Conservation (phyloP, 2,113 vertebrate genomes). For the Spea bombifrons region DNA sequence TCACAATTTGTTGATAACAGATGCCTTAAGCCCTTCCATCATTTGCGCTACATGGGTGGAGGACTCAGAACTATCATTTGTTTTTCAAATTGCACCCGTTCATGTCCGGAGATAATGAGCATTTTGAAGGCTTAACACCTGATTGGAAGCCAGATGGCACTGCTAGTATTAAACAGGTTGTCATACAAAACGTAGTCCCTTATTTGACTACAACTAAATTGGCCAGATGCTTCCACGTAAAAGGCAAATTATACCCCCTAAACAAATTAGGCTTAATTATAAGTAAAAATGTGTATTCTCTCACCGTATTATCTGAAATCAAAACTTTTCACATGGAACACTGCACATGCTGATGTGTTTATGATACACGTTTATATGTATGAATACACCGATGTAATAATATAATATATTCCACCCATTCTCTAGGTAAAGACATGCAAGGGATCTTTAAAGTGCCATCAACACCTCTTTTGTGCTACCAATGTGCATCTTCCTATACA, state of each 20-base stretch:
- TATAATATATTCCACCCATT: too few relatives aligned
- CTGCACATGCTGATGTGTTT: neutral
- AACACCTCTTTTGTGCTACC: too few relatives aligned
- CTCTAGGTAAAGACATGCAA: too few relatives aligned
- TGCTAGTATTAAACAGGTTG: constrained; percentile 22
- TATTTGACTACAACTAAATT: constrained; percentile 36
- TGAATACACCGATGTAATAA: too few relatives aligned
- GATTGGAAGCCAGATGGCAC: constrained; percentile 43
- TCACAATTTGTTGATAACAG: constrained; percentile 21
- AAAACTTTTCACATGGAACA: neutral
- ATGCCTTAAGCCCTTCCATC: constrained; percentile 17
- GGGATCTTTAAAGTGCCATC: too few relatives aligned
- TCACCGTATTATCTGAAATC: neutral
- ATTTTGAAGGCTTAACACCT: constrained; percentile 39
- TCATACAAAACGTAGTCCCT: constrained; percentile 11
- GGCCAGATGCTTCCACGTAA: constrained; percentile 31
- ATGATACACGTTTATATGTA: too few relatives aligned
- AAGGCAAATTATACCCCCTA: neutral
- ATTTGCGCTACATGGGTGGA: constrained; percentile 14
- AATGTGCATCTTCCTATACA: too few relatives aligned
- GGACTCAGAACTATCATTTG: constrained; percentile 35
- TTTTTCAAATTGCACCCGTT: constrained; percentile 47
- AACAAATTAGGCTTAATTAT: neutral
- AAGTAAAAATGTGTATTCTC: neutral
- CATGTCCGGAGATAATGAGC: constrained; percentile 42